Evolutionary conservation across 2,113 vertebrate genomes (phyloP).

Genomic region (Mesocricetus auratus): DNA sequence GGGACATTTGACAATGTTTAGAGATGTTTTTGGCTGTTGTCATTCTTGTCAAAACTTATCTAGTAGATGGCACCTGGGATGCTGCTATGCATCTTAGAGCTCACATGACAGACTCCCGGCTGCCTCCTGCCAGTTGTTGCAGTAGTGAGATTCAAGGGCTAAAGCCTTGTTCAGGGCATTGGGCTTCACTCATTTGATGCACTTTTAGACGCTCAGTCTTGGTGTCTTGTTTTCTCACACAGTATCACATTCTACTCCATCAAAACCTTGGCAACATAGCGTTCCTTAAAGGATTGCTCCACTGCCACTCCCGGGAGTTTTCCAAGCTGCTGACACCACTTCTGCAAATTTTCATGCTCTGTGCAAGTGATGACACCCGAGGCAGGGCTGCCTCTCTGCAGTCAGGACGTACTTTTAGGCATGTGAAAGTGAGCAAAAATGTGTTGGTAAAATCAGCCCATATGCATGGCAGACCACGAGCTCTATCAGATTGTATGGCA

Average conservation of each 20-base stretch:
- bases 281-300: neutral
- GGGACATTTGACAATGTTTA: neutral
- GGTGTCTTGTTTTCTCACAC: neutral
- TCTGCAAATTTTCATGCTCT: conserved; percentile 28
- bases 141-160: neutral
- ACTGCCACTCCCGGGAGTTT: conserved; percentile 11
- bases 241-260: neutral
- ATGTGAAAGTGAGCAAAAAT: neutral
- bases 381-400: neutral
- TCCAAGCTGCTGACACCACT: conserved; percentile 14
- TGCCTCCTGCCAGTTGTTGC: neutral
- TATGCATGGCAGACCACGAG: neutral
- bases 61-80: neutral
- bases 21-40: conserved; percentile 51
- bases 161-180: neutral
- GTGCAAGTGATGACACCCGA: neutral
- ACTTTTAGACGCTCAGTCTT: neutral
- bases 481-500: neutral
- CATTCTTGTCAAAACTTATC: neutral
- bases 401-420: neutral
- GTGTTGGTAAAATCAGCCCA: neutral
- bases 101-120: neutral
- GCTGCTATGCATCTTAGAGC: neutral
- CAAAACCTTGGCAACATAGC: neutral
- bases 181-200: neutral